These are phyloP conservation scores for Yponomeuta cagnagella DNA, from an alignment of 2,888 invertebrate genomes.

Conservation along the genomic window DNA sequence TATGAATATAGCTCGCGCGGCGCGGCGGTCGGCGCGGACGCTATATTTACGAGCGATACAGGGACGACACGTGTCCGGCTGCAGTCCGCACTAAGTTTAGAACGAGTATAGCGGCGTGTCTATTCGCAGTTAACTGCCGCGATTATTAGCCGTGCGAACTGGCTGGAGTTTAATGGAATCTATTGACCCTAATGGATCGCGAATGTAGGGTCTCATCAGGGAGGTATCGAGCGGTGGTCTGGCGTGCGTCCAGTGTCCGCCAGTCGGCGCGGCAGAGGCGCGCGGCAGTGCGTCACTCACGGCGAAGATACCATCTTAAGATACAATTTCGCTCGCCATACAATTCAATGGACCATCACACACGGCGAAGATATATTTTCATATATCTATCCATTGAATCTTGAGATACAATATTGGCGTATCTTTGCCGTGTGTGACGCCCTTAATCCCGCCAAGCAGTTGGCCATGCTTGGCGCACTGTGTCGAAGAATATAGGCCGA, in stretches of 20 bases:
- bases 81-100: background rate
- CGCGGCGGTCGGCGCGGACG: background rate
- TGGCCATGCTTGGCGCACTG: background rate
- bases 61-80: slow-evolving; percentile 4
- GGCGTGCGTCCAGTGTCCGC: slow-evolving; percentile 13
- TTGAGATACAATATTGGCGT: too few relatives aligned
- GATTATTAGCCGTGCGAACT: background rate
- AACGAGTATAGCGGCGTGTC: background rate
- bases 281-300: background rate
- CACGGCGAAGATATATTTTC: too few relatives aligned
- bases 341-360: too few relatives aligned
- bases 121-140: background rate
- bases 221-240: background rate
- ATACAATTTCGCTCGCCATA: too few relatives aligned
- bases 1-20: slow-evolving; percentile 13
- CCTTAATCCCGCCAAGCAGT: too few relatives aligned
- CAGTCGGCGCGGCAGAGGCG: slow-evolving; percentile 1
- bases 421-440: too few relatives aligned
- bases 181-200: background rate
- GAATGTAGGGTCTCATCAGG: background rate
- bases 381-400: too few relatives aligned
- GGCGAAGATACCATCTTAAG: too few relatives aligned
- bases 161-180: background rate
- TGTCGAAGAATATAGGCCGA: background rate
- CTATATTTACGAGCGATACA: slow-evolving; percentile 7